A percentile compares a stretch with the other conserved stretches of the same genome.
Evolutionary conservation across 1,140 invertebrate genomes (phyloP).

Genomic region (Platorchestia sp.): DNA sequence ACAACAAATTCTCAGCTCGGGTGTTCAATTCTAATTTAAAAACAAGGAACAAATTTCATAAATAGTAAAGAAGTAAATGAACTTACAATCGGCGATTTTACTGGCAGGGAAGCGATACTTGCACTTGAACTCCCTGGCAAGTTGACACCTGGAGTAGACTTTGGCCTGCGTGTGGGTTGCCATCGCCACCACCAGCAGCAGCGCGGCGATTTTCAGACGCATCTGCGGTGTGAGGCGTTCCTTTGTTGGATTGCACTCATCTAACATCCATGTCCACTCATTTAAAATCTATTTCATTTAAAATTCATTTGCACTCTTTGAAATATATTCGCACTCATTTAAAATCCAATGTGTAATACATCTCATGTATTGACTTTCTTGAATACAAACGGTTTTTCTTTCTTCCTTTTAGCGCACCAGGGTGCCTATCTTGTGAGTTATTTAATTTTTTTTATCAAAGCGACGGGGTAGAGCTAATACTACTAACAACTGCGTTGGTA

Average conservation of each 20-base stretch:
- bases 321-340: not conserved
- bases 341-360: not conserved
- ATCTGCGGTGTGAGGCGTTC: not conserved
- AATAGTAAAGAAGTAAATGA: not conserved
- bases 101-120: too few species aligned
- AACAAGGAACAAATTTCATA: not conserved
- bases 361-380: too few species aligned
- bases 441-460: too few species aligned
- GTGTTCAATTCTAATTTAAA: not conserved
- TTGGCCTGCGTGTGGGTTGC: too few species aligned
- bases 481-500: too few species aligned
- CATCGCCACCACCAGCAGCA: not conserved
- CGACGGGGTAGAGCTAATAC: too few species aligned
- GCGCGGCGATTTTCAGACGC: not conserved
- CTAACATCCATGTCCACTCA: not conserved
- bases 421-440: too few species aligned
- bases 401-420: not conserved
- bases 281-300: not conserved
- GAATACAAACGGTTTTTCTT: not conserved
- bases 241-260: not conserved
- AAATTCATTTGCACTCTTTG: not conserved
- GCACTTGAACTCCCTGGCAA: too few species aligned
- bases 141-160: too few species aligned
- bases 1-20: not conserved
- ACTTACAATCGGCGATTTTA: not conserved